Base-by-base conservation (phyloP, 2,113 vertebrate genomes). In the Dromaius novaehollandiae region DNA sequence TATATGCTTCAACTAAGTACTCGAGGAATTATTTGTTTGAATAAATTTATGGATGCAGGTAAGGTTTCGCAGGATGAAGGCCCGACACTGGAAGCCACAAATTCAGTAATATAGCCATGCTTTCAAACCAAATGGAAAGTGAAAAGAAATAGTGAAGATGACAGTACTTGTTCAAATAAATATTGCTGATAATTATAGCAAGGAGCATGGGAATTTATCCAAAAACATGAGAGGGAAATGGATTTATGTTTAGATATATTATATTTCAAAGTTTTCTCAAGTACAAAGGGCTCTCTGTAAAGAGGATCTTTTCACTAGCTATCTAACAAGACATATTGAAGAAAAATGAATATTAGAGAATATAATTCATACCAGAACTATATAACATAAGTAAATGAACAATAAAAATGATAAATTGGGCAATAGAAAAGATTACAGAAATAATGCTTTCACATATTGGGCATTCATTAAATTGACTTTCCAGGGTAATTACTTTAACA, bases 381-480 rank as follows among this genome's bases (percentile, higher is more conserved):
- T 95, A 97, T 97, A 98, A 96, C 89, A 97, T 98, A 97, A 97
- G 97, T 97, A 98, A 98, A 98, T 98, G 96, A 98, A 98, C 89
- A 98, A 98, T 98, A 98, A 98, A 98, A 98, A 96, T 98, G 98
- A 98, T 97, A 97, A 97, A 98, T 97, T 97, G 60, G 42, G 94
- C 91, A 97, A 96, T 97, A 97, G 97, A 98, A 98, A 97, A 98
- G 93, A 98, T 98, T 98, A 98, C 93, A 97, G 97, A 98, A 98
- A 98, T 98, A 98, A 98, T 97, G 96, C 93, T 97, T 97, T 98
- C 94, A 96, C 95, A 95, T 98, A 98, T 95, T 98, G 95, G 89
- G 86, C 89, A 98, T 98, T 98, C 97, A 98, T 98, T 98, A 98
- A 97, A 97, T 96, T 98, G 97, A 98, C 95, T 98, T 98, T 97